Percentiles rank a stretch among this genome's conserved stretches.
These are phyloP conservation scores for Falco berigora DNA, from an alignment of 2,797 vertebrate species.

Conservation along the genomic window DNA sequence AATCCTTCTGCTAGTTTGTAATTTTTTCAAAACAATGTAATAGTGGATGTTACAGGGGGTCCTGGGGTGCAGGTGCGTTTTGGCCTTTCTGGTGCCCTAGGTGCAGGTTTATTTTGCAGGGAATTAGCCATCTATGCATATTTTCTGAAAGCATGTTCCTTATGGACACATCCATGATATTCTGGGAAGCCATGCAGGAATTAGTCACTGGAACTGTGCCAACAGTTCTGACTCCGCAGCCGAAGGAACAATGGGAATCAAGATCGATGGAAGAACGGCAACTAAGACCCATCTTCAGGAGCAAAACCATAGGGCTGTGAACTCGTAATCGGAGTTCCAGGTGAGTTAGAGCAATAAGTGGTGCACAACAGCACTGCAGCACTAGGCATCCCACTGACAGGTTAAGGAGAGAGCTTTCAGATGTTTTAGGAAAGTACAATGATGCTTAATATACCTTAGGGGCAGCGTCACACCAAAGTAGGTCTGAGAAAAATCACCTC, in stretches of 20 bases:
- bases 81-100: neutral
- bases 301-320: neutral
- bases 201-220: neutral
- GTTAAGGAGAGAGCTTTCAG: neutral
- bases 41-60: neutral
- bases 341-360: neutral
- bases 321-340: neutral
- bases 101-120: neutral
- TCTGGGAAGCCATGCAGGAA: neutral
- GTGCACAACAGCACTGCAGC: neutral
- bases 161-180: neutral
- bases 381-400: neutral
- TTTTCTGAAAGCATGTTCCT: neutral
- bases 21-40: neutral
- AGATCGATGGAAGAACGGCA: neutral
- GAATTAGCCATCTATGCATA: accelerated
- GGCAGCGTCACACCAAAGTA: neutral
- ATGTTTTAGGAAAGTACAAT: neutral
- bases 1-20: neutral
- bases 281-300: neutral
- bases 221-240: neutral
- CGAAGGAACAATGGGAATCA: neutral
- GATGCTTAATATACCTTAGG: neutral
- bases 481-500: neutral
- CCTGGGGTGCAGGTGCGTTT: neutral